These are phyloP conservation scores for Paratilapia polleni DNA, from an alignment of 2,113 vertebrate species.

Conservation along the genomic window DNA sequence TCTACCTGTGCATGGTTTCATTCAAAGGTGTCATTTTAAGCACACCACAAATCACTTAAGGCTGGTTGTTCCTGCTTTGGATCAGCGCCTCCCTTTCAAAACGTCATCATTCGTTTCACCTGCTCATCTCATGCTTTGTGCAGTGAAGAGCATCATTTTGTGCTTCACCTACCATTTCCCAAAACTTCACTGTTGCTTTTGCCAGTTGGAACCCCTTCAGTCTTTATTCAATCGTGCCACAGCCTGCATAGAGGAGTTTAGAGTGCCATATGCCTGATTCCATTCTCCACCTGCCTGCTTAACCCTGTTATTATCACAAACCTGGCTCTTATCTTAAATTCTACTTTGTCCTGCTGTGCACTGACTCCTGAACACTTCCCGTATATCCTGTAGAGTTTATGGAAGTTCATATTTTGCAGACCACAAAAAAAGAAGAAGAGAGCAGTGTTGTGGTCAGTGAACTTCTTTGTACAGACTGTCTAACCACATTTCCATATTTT, in stretches of 20 bases:
- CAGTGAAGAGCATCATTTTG: slow-evolving; percentile 59
- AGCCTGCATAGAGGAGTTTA: slow-evolving; percentile 50
- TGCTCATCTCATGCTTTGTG: slow-evolving; percentile 59
- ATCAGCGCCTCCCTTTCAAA: slow-evolving; percentile 30
- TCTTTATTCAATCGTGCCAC: slow-evolving; percentile 22
- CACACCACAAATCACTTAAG: slow-evolving; percentile 15
- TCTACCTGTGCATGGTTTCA: slow-evolving; percentile 55
- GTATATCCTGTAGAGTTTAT: slow-evolving; percentile 12
- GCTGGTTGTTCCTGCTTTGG: slow-evolving; percentile 41
- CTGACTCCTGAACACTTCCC: slow-evolving; percentile 29
- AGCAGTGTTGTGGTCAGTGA: background rate
- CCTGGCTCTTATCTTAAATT: slow-evolving; percentile 16
- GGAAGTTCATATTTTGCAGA: slow-evolving; percentile 3
- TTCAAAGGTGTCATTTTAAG: slow-evolving; percentile 26
- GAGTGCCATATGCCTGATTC: slow-evolving; percentile 58
- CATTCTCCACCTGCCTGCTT: slow-evolving; percentile 71
- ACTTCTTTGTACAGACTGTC: slow-evolving; percentile 5
- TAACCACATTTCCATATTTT: background rate
- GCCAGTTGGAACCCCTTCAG: slow-evolving; percentile 10
- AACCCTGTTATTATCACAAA: slow-evolving; percentile 41
- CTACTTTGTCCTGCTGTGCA: slow-evolving; percentile 51
- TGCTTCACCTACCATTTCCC: slow-evolving; percentile 46
- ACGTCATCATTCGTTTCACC: slow-evolving; percentile 34
- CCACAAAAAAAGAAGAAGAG: background rate
- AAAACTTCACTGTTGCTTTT: slow-evolving; percentile 52